These are phyloP conservation scores for Peromyscus attwateri DNA, from an alignment of 2,797 vertebrate species.

Conservation along the genomic window DNA sequence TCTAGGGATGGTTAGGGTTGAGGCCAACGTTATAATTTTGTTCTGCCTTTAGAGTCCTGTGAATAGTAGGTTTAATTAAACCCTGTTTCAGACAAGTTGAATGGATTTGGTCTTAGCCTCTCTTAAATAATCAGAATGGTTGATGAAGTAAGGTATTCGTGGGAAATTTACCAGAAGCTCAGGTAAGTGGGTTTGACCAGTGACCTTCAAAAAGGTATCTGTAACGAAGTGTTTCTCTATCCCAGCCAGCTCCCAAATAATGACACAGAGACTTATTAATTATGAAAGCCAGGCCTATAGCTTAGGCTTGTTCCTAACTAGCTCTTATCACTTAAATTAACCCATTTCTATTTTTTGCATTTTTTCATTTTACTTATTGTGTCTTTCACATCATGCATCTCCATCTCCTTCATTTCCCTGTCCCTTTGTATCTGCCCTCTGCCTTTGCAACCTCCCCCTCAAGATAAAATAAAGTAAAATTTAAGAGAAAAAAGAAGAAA, in stretches of 20 bases:
- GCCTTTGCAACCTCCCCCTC: background rate
- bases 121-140: background rate
- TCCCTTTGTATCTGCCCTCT: background rate
- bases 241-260: background rate
- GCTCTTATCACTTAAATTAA: background rate
- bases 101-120: constrained; percentile 2
- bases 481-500: background rate
- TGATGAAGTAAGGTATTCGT: background rate
- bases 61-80: background rate
- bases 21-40: background rate
- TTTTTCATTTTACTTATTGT: background rate
- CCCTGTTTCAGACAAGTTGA: background rate
- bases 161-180: constrained; percentile 10
- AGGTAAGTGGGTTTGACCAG: background rate
- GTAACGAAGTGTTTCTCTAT: background rate
- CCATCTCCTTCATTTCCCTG: background rate
- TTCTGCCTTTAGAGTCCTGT: background rate
- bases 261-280: background rate
- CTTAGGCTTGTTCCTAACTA: background rate
- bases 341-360: background rate
- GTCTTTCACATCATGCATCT: background rate
- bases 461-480: background rate
- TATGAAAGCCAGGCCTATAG: background rate
- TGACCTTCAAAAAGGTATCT: background rate
- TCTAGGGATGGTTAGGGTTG: background rate